Evolutionary conservation across 2,888 invertebrate species (phyloP).

Genomic region (Cistogaster globosa): DNA sequence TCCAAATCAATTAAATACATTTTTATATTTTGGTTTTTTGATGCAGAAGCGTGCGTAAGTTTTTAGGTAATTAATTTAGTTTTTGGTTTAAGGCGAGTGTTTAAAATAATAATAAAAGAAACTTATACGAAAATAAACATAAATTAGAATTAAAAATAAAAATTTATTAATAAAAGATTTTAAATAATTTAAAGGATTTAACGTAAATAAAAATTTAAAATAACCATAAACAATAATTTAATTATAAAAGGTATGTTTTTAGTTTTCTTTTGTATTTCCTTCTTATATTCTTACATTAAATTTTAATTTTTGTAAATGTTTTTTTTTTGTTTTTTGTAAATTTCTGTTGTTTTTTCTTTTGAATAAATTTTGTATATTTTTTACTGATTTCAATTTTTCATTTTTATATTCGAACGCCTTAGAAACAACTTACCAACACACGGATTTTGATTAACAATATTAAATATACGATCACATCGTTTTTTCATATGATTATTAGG

Average conservation of each 20-base stretch:
- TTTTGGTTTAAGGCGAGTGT: constrained; percentile 69
- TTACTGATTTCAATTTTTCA: constrained; percentile 53
- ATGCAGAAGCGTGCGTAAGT: constrained; percentile 82
- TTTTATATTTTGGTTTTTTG: constrained; percentile 66
- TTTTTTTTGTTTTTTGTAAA: too few relatives aligned
- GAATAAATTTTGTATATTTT: constrained; percentile 49
- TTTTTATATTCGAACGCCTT: constrained; percentile 21
- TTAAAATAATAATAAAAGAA: constrained; percentile 69
- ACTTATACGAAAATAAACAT: constrained; percentile 20
- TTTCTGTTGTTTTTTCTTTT: constrained; percentile 58
- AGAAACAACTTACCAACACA: constrained; percentile 91
- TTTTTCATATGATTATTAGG: constrained; percentile 95
- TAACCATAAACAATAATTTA: not conserved
- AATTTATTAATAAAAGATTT: constrained; percentile 10
- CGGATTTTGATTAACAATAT: constrained; percentile 95
- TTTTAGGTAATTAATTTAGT: constrained; percentile 74
- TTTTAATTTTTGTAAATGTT: constrained; percentile 33
- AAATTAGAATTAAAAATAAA: constrained; percentile 23
- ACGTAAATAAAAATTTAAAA: constrained; percentile 3
- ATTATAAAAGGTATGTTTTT: constrained; percentile 45
- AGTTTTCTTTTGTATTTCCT: constrained; percentile 53
- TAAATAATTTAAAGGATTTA: too few relatives aligned
- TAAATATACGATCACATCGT: constrained; percentile 94
- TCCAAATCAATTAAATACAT: constrained; percentile 61
- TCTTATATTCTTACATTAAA: constrained; percentile 19